A percentile compares a stretch with the other conserved stretches of the same genome.
Conservation (phyloP, 2,113 vertebrate genomes). For the Poeciliopsis occidentalis region DNA sequence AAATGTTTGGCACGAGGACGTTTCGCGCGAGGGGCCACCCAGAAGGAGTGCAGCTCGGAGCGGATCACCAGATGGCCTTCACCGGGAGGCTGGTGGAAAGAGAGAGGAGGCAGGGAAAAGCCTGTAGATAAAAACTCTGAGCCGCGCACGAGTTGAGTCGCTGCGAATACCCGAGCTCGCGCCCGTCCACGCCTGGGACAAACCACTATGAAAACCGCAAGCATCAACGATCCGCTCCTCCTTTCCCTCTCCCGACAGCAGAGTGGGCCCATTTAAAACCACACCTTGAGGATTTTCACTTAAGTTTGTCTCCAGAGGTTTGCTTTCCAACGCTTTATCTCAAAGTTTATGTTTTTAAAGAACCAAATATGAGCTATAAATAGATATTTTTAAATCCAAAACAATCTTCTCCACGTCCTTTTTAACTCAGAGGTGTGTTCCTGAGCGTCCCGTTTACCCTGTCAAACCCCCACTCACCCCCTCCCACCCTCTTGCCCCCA, state of each 20-base stretch:
- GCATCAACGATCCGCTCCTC: constrained; percentile 34
- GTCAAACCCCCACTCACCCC: not conserved
- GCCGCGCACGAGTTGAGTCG: constrained; percentile 37
- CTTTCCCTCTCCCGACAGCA: constrained; percentile 33
- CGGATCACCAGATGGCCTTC: constrained; percentile 59
- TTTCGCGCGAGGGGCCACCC: constrained; percentile 10
- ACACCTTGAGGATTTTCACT: constrained; percentile 41
- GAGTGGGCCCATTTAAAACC: constrained; percentile 37
- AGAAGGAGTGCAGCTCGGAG: constrained; percentile 33
- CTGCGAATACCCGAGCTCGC: constrained; percentile 35
- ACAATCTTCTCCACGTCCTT: constrained; percentile 40
- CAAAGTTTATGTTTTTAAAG: constrained; percentile 51
- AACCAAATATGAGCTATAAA: constrained; percentile 69
- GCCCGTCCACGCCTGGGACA: constrained; percentile 49
- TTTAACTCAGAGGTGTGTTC: constrained; percentile 55
- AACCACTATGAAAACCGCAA: constrained; percentile 65
- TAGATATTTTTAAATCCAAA: constrained; percentile 56
- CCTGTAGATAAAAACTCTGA: constrained; percentile 66
- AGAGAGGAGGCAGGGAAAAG: constrained; percentile 43
- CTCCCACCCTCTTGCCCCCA: constrained; percentile 3
- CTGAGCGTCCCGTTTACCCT: constrained; percentile 32
- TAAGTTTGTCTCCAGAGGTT: constrained; percentile 48
- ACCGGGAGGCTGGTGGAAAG: constrained; percentile 31
- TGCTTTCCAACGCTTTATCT: constrained; percentile 61
- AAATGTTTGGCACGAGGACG: constrained; percentile 18